These are phyloP conservation scores for Urechis unicinctus DNA, from an alignment of 2,888 invertebrate genomes.

Conservation along the genomic window DNA sequence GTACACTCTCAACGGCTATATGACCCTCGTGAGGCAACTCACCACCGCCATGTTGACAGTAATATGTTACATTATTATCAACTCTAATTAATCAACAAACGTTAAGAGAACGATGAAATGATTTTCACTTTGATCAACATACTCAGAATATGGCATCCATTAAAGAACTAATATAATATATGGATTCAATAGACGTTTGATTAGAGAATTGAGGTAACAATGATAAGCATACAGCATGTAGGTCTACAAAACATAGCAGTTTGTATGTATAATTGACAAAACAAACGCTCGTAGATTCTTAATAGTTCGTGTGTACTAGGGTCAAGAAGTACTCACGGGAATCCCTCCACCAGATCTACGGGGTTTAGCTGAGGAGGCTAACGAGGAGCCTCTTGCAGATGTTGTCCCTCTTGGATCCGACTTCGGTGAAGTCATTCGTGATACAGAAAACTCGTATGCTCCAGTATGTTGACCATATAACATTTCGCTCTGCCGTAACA, in stretches of 20 bases:
- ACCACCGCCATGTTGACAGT: slow-evolving; percentile 59
- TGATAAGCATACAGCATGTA: too few species aligned
- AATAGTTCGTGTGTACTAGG: not conserved
- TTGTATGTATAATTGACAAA: too few species aligned
- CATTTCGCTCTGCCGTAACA: too few species aligned
- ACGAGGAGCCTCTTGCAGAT: slow-evolving; percentile 73
- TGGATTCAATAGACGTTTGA: too few species aligned
- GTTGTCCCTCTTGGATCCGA: slow-evolving; percentile 65
- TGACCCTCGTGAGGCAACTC: slow-evolving; percentile 68
- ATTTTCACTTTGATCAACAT: too few species aligned
- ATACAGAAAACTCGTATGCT: slow-evolving; percentile 31
- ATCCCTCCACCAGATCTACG: slow-evolving; percentile 70
- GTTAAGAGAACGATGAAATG: too few species aligned
- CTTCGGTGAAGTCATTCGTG: slow-evolving; percentile 43
- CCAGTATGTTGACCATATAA: not conserved
- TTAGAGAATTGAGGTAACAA: too few species aligned
- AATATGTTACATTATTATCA: not conserved
- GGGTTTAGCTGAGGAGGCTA: slow-evolving; percentile 66
- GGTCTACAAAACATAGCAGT: too few species aligned
- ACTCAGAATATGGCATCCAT: too few species aligned
- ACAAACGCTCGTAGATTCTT: too few species aligned
- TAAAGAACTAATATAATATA: too few species aligned
- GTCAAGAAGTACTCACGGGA: not conserved
- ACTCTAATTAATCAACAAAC: not conserved
- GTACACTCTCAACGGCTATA: slow-evolving; percentile 76